Conservation (phyloP, 2,113 vertebrate genomes). For the Jaculus jaculus region DNA sequence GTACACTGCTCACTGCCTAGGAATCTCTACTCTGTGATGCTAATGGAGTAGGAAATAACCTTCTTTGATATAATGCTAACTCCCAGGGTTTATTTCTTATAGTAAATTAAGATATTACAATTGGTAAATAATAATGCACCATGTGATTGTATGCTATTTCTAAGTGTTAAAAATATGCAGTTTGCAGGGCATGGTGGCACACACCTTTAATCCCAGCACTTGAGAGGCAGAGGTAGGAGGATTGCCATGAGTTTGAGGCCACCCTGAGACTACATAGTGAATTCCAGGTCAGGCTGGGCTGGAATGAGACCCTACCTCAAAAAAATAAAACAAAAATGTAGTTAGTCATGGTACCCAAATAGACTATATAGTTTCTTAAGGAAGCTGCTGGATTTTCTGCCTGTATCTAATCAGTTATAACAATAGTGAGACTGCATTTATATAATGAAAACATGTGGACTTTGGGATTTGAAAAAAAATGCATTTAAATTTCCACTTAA, state of each 20-base stretch:
- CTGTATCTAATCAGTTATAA: neutral
- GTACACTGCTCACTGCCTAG: neutral
- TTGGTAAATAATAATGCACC: neutral
- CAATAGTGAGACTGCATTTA: neutral
- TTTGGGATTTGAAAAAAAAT: neutral
- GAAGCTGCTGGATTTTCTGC: neutral
- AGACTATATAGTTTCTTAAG: neutral
- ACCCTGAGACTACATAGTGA: too few relatives aligned
- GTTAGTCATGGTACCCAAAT: neutral
- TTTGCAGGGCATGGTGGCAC: too few relatives aligned
- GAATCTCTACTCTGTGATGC: neutral
- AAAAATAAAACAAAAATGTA: too few relatives aligned
- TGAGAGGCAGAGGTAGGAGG: too few relatives aligned
- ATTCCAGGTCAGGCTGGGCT: too few relatives aligned
- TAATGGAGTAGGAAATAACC: neutral
- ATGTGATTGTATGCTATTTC: neutral
- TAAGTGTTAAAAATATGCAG: slow-evolving; percentile 9
- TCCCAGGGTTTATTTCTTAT: neutral
- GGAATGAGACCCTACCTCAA: too few relatives aligned
- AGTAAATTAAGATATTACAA: neutral
- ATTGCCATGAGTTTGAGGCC: too few relatives aligned
- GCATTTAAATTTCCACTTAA: neutral
- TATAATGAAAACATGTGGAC: slow-evolving; percentile 10
- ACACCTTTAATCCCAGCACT: too few relatives aligned
- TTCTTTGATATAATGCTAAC: neutral